Percentiles rank a stretch among this genome's conserved stretches.
Evolutionary conservation across 1,140 invertebrate genomes (phyloP).

Genomic region (fruit fly (Drosophila melanogaster)): DNA sequence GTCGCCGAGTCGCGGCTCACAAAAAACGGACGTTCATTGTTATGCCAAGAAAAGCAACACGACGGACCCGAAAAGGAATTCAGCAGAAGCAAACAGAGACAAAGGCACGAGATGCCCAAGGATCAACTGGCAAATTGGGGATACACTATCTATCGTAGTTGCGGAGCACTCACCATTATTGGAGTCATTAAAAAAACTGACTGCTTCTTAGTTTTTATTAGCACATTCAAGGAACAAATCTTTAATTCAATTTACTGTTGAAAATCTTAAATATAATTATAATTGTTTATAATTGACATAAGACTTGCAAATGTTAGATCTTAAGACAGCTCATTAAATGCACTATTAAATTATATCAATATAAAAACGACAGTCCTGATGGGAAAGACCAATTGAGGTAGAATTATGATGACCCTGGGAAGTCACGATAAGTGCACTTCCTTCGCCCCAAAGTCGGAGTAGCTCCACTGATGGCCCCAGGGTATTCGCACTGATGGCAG

Average conservation of each 20-base stretch:
- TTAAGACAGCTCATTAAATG: not conserved
- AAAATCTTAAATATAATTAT: too few relatives aligned
- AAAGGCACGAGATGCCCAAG: conserved; percentile 18
- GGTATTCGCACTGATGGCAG: conserved; percentile 47
- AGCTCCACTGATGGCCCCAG: not conserved
- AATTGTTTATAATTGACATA: not conserved
- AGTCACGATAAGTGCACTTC: not conserved
- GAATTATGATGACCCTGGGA: not conserved
- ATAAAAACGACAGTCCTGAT: too few relatives aligned
- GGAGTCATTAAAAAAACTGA: too few relatives aligned
- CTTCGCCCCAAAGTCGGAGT: not conserved
- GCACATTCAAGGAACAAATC: too few relatives aligned
- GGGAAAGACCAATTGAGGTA: not conserved
- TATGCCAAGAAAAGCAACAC: conserved; percentile 78
- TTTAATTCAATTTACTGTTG: too few relatives aligned
- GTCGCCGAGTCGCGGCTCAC: conserved; percentile 57
- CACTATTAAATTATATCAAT: too few relatives aligned
- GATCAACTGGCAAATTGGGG: conserved; percentile 1
- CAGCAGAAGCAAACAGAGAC: conserved; percentile 33
- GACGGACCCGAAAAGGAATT: conserved; percentile 50
- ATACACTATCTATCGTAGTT: conserved; percentile 15
- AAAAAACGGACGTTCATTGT: conserved; percentile 80
- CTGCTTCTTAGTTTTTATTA: too few relatives aligned
- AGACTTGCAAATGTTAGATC: too few relatives aligned
- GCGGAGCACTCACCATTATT: not conserved